Percentiles rank a stretch among this genome's conserved stretches.
These are phyloP conservation scores for Aurelia sp. DNA, from an alignment of 30 jellyfish, hydroid and myxozoan genomes.

Conservation along the genomic window DNA sequence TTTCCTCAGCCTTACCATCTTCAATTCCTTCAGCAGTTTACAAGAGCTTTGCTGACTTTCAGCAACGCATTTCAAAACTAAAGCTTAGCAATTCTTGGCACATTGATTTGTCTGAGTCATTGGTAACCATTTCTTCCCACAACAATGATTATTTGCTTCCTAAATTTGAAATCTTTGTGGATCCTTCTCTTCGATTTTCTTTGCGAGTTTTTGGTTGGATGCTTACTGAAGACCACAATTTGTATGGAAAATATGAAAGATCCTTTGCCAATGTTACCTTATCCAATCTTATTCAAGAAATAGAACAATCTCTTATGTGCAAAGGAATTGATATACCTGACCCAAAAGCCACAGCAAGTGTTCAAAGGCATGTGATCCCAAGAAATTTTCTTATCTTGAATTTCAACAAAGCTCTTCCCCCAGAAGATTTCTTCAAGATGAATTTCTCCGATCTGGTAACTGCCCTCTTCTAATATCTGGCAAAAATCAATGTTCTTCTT, in stretches of 20 bases:
- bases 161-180: no score
- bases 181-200: conserved; percentile 5
- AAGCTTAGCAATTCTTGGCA: conserved; percentile 1
- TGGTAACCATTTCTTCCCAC: no score
- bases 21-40: conserved; percentile 11
- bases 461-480: conserved; percentile 37
- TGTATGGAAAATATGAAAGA: conserved; percentile 20
- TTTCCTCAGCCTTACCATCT: conserved; percentile 5
- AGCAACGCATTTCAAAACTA: conserved; percentile 25
- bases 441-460: conserved; percentile 11
- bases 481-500: conserved; percentile 34
- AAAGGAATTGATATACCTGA: conserved; percentile 42
- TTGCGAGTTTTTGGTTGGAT: conserved; percentile 52
- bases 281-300: not conserved
- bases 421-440: conserved; percentile 42
- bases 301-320: conserved; percentile 4
- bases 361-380: conserved; percentile 66
- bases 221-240: conserved; percentile 43
- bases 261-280: not conserved
- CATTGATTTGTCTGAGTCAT: no score
- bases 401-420: conserved; percentile 7
- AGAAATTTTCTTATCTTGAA: conserved; percentile 17
- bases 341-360: conserved; percentile 30
- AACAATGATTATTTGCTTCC: no score
- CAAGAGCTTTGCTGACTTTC: conserved; percentile 13